Evolutionary conservation across 2,888 invertebrate species (phyloP).

Genomic region (Xanthorhoe spadicearia): DNA sequence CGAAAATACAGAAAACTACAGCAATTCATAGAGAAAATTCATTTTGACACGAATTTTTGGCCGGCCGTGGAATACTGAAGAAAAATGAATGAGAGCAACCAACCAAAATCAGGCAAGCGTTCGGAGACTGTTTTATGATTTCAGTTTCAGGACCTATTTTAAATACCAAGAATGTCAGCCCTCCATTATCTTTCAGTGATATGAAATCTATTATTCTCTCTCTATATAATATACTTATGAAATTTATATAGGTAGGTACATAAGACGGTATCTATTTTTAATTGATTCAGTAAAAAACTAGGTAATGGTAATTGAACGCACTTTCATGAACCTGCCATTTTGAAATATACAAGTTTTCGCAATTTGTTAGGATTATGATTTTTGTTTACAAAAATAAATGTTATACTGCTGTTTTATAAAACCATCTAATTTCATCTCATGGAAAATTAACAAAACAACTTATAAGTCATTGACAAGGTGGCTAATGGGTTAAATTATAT

Average conservation of each 20-base stretch:
- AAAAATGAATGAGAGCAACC: neutral
- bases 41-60: constrained; percentile 6
- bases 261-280: too few relatives aligned
- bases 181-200: neutral
- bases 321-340: neutral
- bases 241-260: too few relatives aligned
- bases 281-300: neutral
- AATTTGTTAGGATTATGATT: neutral
- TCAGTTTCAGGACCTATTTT: too few relatives aligned
- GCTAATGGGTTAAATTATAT: too few relatives aligned
- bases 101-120: neutral
- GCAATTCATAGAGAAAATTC: constrained; percentile 9
- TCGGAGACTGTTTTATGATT: too few relatives aligned
- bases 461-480: too few relatives aligned
- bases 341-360: neutral
- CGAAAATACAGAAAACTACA: constrained; percentile 6
- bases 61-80: constrained; percentile 7
- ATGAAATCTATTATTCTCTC: too few relatives aligned
- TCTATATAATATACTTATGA: too few relatives aligned
- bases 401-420: too few relatives aligned
- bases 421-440: too few relatives aligned
- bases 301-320: neutral
- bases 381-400: neutral
- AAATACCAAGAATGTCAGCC: too few relatives aligned
- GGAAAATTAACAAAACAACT: too few relatives aligned